phyloP scores from a whole-genome alignment of 1,140 invertebrate genomes.

The Orius insidiosus region DNA sequence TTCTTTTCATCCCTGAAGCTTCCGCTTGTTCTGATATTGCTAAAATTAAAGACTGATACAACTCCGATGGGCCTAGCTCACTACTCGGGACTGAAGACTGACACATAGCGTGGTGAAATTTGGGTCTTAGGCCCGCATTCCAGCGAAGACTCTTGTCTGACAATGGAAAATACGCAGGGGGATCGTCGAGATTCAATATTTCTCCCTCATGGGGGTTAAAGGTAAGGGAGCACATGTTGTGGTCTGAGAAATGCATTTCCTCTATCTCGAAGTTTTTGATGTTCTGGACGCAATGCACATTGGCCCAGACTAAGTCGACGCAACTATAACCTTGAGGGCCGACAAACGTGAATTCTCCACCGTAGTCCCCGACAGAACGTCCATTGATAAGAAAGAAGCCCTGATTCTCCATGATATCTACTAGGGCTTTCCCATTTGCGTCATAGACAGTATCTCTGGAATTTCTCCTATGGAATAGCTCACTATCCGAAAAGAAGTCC shows the following conservation, averaged over 20 bases:
- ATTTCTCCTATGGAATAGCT: not conserved
- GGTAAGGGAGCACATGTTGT: not conserved
- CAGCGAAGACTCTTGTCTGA: too few species aligned
- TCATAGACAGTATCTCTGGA: not conserved
- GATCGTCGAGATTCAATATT: too few species aligned
- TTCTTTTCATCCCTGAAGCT: too few species aligned
- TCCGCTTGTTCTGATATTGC: too few species aligned
- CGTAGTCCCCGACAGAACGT: not conserved
- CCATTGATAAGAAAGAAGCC: not conserved
- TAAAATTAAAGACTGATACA: too few species aligned
- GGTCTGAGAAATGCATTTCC: not conserved
- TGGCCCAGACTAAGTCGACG: not conserved
- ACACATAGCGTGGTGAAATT: too few species aligned
- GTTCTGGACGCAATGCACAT: not conserved
- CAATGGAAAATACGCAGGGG: too few species aligned
- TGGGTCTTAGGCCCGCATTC: too few species aligned
- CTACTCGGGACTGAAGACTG: too few species aligned
- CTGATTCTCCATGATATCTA: not conserved
- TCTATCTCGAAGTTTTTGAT: not conserved
- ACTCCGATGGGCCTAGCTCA: too few species aligned
- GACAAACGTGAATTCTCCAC: not conserved
- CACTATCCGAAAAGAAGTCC: not conserved
- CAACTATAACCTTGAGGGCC: not conserved
- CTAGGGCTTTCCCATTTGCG: not conserved
- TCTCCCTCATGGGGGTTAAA: too few species aligned